Evolutionary conservation across 23 tunicate species (phyloP), one percentile per base, ranked within the genome.

Genomic region (Diplosoma virens): DNA sequence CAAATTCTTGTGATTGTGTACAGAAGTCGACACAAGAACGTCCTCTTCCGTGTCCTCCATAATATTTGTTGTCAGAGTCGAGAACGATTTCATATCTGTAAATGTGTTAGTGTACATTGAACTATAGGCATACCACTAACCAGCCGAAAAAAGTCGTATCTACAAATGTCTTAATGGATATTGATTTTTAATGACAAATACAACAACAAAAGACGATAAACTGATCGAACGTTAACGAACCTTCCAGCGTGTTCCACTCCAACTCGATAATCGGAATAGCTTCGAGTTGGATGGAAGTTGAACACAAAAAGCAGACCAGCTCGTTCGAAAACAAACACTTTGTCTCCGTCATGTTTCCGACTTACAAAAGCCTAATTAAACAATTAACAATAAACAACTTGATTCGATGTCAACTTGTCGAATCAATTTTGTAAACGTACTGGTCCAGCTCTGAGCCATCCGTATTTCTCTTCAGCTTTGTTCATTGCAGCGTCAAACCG

Each of bases 401-500:
- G 9, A 9, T 41, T 41, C 50, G 9, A 9, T 7, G 50, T 14
- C 14, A 41, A 14, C 9, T 41, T 41, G 14, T 41, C 9, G 11
- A 41, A 7, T 41, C 50, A 9, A 56, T 11, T 21, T 11, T 21
- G 3, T 7, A 65, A 11, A 34, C 75, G 72, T 28, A 88, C 88
- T 81, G 82, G 85, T 47, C 52, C 58, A 0, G 93, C 54, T 32
- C 67, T 66, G 25, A 93, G 84, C 98, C 98, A 93, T 27, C 67
- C 33, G 47, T 76, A 81, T 79, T 82, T 77, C 34, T 86, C 84
- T 69, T 93, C 98, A 1, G 79, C 69, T 21, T 45, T 69, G 41
- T 93, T 83, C 82, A 93, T 75, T 37, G 87, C 84, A 32, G 67
- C 56, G 35, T 93, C 98, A 59, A 86, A 93, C 37, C 83, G 68